Percentiles rank a stretch among this genome's conserved stretches.
Conservation (phyloP, 1,140 invertebrate species). For the Aphelinus atriplicis region DNA sequence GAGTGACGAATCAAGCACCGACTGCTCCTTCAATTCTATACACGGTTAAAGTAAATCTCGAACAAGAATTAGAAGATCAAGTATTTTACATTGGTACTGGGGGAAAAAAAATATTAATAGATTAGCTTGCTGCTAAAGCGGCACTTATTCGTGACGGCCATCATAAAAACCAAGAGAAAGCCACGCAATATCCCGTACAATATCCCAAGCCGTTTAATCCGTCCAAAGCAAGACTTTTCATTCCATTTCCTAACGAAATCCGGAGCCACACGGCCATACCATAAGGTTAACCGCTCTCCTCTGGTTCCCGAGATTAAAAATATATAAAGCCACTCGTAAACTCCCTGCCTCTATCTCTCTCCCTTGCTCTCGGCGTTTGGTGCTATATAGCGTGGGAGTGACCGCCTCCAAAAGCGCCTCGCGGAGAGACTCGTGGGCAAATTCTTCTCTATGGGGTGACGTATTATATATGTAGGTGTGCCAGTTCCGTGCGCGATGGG, state of each 20-base stretch:
- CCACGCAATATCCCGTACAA: background rate
- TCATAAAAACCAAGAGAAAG: slow-evolving; percentile 9
- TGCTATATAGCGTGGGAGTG: slow-evolving; percentile 25
- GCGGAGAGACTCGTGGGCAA: slow-evolving; percentile 18
- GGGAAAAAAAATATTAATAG: slow-evolving; percentile 14
- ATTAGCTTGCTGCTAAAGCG: background rate
- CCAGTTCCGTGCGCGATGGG: background rate
- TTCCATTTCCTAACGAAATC: slow-evolving; percentile 22
- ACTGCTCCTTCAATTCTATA: too few species aligned
- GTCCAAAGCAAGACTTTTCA: slow-evolving; percentile 29
- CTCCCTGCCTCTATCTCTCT: background rate
- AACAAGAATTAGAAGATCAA: background rate
- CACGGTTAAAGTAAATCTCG: background rate
- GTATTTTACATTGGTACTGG: too few species aligned
- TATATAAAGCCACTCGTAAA: slow-evolving; percentile 35
- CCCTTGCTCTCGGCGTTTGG: background rate
- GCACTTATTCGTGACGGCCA: background rate
- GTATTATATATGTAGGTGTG: too few species aligned
- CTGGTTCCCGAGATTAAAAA: slow-evolving; percentile 28
- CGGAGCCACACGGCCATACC: background rate
- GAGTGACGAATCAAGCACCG: too few species aligned
- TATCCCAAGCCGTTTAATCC: slow-evolving; percentile 32
- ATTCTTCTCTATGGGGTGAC: slow-evolving; percentile 14
- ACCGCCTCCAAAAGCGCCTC: slow-evolving; percentile 31
- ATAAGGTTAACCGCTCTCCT: slow-evolving; percentile 23